phyloP scores from a whole-genome alignment of 2,113 vertebrate genomes.

The Mixornis gularis region DNA sequence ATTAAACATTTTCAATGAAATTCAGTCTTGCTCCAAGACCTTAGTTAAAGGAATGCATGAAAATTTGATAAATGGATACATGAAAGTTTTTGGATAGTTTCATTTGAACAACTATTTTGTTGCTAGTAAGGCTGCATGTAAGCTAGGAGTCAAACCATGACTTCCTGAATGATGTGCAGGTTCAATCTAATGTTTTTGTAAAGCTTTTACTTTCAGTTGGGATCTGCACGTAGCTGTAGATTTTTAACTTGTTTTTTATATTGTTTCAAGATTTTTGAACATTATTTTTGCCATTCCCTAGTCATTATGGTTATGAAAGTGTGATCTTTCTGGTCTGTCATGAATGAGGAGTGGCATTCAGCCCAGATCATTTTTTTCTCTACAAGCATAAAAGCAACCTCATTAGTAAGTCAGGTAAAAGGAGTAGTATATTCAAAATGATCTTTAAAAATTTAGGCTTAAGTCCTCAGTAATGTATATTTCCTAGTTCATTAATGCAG shows the following conservation, averaged over 20 bases:
- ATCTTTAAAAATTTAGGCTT: conserved; percentile 82
- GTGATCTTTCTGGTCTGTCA: conserved; percentile 42
- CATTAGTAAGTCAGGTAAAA: conserved; percentile 74
- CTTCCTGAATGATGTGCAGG: not conserved
- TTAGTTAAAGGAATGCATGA: not conserved
- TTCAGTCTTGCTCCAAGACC: not conserved
- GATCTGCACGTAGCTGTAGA: not conserved
- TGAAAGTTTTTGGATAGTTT: not conserved
- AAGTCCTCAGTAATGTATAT: conserved; percentile 77
- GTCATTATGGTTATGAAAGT: conserved; percentile 1
- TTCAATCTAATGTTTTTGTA: not conserved
- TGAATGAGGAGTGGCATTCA: conserved; percentile 47
- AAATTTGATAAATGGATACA: not conserved
- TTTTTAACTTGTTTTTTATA: not conserved
- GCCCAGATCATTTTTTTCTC: conserved; percentile 43
- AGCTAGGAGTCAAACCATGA: not conserved
- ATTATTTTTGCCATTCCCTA: not conserved
- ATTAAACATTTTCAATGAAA: not conserved
- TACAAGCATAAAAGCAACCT: conserved; percentile 69
- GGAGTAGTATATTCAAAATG: conserved; percentile 73
- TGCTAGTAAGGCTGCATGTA: not conserved
- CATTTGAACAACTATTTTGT: not conserved
- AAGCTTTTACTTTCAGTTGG: not conserved
- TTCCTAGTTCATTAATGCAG: conserved; percentile 83
- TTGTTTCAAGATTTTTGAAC: conserved; percentile 6